Percentiles rank a stretch among this genome's conserved stretches.
phyloP scores from a whole-genome alignment of 2,888 invertebrate genomes.

The Leptopilina syphax region DNA sequence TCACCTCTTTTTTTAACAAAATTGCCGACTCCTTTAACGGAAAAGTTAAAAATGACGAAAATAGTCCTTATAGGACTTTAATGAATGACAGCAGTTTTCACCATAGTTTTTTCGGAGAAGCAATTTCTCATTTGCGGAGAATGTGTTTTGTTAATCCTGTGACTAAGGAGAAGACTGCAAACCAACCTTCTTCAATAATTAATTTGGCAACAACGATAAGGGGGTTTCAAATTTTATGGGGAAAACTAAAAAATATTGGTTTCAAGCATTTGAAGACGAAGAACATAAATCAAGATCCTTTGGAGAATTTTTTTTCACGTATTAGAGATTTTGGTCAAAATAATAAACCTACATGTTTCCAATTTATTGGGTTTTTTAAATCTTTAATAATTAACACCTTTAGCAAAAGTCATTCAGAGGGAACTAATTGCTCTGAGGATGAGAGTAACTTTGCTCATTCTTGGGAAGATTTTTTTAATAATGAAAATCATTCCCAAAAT shows the following conservation, averaged over 20 bases:
- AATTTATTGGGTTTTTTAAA: not conserved
- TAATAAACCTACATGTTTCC: not conserved
- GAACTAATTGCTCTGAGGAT: not conserved
- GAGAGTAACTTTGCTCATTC: too few relatives aligned
- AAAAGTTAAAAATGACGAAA: not conserved
- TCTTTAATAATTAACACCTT: not conserved
- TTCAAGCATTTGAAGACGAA: not conserved
- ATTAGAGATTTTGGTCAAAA: not conserved
- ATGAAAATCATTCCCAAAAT: too few relatives aligned
- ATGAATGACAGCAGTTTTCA: not conserved
- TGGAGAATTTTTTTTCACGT: not conserved
- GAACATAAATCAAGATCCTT: conserved; percentile 5
- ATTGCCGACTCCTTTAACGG: not conserved
- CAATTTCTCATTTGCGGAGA: not conserved
- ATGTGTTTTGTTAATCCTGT: not conserved
- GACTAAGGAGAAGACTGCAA: not conserved
- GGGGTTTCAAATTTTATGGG: not conserved
- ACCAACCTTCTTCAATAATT: not conserved
- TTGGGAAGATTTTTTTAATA: too few relatives aligned
- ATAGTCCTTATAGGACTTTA: not conserved
- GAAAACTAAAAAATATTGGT: too few relatives aligned
- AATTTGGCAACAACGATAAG: not conserved
- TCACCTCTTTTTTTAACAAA: not conserved
- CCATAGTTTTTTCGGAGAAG: not conserved
- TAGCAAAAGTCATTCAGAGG: not conserved